phyloP scores from a whole-genome alignment of 2,888 invertebrate genomes.

The Griposia aprilina region DNA sequence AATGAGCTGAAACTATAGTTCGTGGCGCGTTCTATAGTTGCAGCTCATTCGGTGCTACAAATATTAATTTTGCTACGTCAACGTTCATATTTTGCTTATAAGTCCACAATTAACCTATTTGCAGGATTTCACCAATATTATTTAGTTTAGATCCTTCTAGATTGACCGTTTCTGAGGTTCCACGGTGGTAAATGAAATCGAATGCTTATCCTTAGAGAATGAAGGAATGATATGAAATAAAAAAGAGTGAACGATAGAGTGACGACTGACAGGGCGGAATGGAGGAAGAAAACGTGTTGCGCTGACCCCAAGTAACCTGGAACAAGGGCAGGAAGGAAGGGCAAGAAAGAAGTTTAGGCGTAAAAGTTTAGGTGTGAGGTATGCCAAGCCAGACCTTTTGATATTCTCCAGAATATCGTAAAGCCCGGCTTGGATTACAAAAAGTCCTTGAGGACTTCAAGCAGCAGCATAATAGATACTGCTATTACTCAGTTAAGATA shows the following conservation, averaged over 20 bases:
- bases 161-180: too few relatives aligned
- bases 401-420: neutral
- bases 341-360: neutral
- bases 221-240: neutral
- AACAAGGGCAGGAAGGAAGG: too few relatives aligned
- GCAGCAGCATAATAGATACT: neutral
- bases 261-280: neutral
- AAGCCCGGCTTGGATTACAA: neutral
- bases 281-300: neutral
- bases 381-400: neutral
- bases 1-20: constrained; percentile 1
- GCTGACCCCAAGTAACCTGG: neutral
- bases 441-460: too few relatives aligned
- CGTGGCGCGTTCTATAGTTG: neutral
- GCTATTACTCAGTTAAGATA: neutral
- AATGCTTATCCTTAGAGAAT: too few relatives aligned
- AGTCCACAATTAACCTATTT: neutral
- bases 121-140: neutral
- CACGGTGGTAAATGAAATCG: neutral
- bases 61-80: neutral
- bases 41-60: neutral
- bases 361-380: neutral
- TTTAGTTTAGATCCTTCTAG: neutral
- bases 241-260: neutral
- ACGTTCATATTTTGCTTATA: neutral